Base-by-base conservation (phyloP, 2,113 vertebrate species). In the Platysteira castanea region DNA sequence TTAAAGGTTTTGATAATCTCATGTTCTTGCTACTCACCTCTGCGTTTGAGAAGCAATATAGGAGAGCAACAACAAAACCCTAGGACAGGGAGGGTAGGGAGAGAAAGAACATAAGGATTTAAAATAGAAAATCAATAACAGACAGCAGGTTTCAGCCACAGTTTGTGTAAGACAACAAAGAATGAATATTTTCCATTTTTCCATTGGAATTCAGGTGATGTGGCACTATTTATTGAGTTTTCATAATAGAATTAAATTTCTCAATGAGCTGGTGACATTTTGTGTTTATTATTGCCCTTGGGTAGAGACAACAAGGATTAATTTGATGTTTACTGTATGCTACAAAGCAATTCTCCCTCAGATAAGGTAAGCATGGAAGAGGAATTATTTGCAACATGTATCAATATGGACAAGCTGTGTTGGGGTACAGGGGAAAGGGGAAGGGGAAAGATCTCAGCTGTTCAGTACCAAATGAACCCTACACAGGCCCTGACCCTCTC, bases 11-110 rank as follows among this genome's bases (percentile, higher is more conserved):
- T 49, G 33, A 13, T 68, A 39, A 84, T 53, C 15, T 52, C 6
- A 61, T 1, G 11, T 28, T 17, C 11, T 71, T 61, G 22, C 13
- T 78, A 97, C 98, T 97, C 84, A 98, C 97, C 97, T 98, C 98
- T 90, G 96, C 97, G 24, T 98, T 98, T 77, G 97, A 97, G 93
- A 98, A 98, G 69, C 98, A 98, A 63, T 98, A 98, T 1, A 98
- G 83, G 37, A 98, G 95, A 61, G 97, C 97, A 0, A 98, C 98
- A 67, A 98, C 89, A 87, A 98, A 98, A 37, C 98, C 98, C 98
- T 98, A 53, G 46, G 30, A 78, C 24, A 57, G 30, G 16, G 23
- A 85, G 3, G 17, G 6, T 7, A 90, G 8, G 30, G 44, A 71
- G 19, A 75, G 54, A 80, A 65, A 79, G n/a, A 37, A 3, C 28